phyloP scores from a whole-genome alignment of 1,140 invertebrate species.

The Diorhabda sublineata region DNA sequence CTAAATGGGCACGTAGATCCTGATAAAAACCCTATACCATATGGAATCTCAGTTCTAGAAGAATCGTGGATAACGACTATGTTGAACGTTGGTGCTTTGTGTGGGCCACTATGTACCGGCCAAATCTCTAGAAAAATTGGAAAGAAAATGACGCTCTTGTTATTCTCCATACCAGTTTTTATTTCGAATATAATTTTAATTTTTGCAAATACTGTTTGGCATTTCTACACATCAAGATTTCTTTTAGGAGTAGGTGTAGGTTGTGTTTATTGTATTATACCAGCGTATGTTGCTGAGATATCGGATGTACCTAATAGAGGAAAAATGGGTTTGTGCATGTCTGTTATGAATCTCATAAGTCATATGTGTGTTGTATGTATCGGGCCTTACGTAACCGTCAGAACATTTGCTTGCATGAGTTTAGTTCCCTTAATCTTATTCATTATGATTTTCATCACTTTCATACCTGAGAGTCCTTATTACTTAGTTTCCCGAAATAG shows the following conservation, averaged over 20 bases:
- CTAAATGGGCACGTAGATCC: conserved; percentile 7
- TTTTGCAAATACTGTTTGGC: background rate
- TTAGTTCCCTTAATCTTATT: conserved; percentile 51
- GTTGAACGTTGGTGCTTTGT: background rate
- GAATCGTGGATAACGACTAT: conserved; percentile 3
- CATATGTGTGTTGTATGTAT: conserved; percentile 50
- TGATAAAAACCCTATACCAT: background rate
- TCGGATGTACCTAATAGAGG: conserved; percentile 41
- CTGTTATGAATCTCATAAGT: conserved; percentile 30
- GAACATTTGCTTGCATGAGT: conserved; percentile 50
- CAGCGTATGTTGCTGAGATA: conserved; percentile 52
- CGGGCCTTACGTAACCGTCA: conserved; percentile 57
- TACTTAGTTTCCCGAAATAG: conserved; percentile 59
- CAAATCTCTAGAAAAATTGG: background rate
- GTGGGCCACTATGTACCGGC: background rate
- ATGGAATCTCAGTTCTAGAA: conserved; percentile 3
- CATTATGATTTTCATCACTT: conserved; percentile 49
- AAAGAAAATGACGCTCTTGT: background rate
- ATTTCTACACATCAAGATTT: conserved; percentile 5
- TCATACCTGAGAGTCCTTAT: conserved; percentile 70
- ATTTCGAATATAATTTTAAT: conserved; percentile 5
- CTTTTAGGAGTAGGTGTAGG: conserved; percentile 32
- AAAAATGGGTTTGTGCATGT: conserved; percentile 28
- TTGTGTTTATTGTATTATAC: conserved; percentile 49
- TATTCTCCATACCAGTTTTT: background rate